These are phyloP conservation scores for Harmothoe impar DNA, from an alignment of 2,888 invertebrate genomes.

Conservation along the genomic window DNA sequence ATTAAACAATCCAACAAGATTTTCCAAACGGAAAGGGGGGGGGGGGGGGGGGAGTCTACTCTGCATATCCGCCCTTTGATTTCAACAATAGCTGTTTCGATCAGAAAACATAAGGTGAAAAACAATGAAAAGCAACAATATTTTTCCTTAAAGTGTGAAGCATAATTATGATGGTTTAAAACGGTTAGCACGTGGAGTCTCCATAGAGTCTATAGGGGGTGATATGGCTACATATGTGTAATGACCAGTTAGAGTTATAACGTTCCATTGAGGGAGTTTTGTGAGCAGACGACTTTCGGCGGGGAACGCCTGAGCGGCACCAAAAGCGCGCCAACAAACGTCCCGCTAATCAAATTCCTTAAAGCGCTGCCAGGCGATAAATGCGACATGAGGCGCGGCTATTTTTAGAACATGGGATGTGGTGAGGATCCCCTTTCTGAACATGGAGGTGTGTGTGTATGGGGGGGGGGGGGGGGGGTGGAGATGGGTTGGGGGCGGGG, in stretches of 20 bases:
- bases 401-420: constrained; percentile 4
- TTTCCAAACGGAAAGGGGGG: too few species aligned
- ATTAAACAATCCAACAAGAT: too few species aligned
- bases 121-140: too few species aligned
- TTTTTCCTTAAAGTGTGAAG: too few species aligned
- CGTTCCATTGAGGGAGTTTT: constrained; percentile 23
- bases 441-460: background rate
- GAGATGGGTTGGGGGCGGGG: background rate
- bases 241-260: background rate
- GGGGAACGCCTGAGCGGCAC: background rate
- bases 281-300: constrained; percentile 18
- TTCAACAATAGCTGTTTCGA: too few species aligned
- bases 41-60: too few species aligned
- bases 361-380: constrained; percentile 23
- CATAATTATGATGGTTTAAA: too few species aligned
- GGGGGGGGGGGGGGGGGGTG: background rate
- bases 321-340: constrained; percentile 24
- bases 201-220: too few species aligned
- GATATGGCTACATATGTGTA: background rate
- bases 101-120: too few species aligned
- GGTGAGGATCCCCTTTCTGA: background rate
- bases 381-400: background rate
- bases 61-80: too few species aligned
- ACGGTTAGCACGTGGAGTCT: too few species aligned
- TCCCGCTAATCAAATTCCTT: constrained; percentile 20